These are phyloP conservation scores for Oasisia sp. DNA, from an alignment of 2,888 invertebrate genomes.

Conservation along the genomic window DNA sequence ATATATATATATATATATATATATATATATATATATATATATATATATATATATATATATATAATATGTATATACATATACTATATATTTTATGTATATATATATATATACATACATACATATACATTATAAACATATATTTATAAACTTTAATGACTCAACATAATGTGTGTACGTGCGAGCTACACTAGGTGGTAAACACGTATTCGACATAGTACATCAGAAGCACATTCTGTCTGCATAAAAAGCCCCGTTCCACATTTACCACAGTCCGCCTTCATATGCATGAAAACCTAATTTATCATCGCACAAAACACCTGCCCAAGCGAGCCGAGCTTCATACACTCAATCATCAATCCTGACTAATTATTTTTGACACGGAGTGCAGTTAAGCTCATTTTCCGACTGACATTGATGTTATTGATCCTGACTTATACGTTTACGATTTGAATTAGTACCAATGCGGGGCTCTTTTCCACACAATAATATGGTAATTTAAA, in stretches of 20 bases:
- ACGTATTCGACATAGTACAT: neutral
- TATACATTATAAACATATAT: neutral
- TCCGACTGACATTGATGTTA: neutral
- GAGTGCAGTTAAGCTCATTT: neutral
- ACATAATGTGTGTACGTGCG: too few species aligned
- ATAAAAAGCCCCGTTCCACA: neutral
- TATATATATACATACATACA: neutral
- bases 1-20: neutral
- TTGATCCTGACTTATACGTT: neutral
- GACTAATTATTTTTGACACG: constrained; percentile 11
- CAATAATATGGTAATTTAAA: neutral
- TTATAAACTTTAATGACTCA: too few species aligned
- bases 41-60: neutral
- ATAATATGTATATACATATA: too few species aligned
- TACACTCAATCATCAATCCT: neutral
- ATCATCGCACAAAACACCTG: constrained; percentile 17
- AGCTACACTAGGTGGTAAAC: neutral
- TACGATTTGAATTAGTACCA: neutral
- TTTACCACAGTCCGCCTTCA: neutral
- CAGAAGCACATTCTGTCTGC: neutral
- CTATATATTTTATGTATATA: too few species aligned
- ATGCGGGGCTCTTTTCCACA: neutral
- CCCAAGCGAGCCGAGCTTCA: neutral
- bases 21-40: neutral
- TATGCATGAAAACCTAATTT: constrained; percentile 8